Evolutionary conservation across 92 coral and sea anemone species (phyloP).

Genomic region (Bergia sp.): DNA sequence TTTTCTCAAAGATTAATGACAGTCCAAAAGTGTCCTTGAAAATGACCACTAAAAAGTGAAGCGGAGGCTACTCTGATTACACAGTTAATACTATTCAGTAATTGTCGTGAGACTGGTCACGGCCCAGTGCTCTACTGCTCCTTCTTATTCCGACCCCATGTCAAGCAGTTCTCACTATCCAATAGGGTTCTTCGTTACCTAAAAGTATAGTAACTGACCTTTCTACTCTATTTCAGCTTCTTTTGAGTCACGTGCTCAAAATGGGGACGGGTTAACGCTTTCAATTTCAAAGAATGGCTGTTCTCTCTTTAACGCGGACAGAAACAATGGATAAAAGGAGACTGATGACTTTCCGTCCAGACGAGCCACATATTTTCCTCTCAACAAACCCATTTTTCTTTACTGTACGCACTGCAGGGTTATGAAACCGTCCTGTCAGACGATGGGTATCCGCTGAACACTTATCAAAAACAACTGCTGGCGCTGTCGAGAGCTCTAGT

Average conservation of each 20-base stretch:
- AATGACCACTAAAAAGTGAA: neutral
- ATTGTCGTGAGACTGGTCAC: neutral
- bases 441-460: constrained; percentile 71
- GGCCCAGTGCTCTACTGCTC: neutral
- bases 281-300: neutral
- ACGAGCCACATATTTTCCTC: neutral
- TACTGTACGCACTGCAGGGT: constrained; percentile 44
- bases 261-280: no score
- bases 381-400: no score
- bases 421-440: constrained; percentile 67
- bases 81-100: neutral
- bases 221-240: no score
- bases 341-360: neutral
- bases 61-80: neutral
- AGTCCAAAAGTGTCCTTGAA: neutral
- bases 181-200: no score
- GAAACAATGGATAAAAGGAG: neutral
- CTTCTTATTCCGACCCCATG: no score
- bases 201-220: no score
- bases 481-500: constrained; percentile 74
- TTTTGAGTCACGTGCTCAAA: no score
- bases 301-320: neutral
- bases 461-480: constrained; percentile 70
- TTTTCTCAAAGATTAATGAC: neutral
- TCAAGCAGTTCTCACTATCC: no score